Conservation (phyloP, 2,797 vertebrate species). For the Cynodonichthys magdalenae region DNA sequence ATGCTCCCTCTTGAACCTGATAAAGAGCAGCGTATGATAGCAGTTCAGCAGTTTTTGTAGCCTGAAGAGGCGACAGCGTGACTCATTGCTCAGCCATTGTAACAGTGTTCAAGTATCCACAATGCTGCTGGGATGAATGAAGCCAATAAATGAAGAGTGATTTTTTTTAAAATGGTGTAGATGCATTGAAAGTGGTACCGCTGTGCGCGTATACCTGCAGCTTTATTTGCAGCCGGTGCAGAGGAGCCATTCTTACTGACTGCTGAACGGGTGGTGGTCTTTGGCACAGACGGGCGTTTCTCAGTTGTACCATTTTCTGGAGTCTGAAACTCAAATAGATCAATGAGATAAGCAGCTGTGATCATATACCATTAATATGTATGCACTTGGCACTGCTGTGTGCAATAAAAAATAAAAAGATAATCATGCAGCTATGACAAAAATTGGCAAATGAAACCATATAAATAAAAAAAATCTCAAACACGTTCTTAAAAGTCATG, state of each 20-base stretch:
- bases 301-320: constrained; percentile 77
- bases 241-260: constrained; percentile 76
- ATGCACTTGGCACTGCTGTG: not conserved
- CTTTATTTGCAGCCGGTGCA: constrained; percentile 54
- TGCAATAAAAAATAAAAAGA: not conserved
- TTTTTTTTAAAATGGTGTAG: not conserved
- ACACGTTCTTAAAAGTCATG: constrained; percentile 1
- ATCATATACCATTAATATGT: not conserved
- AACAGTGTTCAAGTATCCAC: constrained; percentile 18
- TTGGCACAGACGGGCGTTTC: constrained; percentile 83
- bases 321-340: constrained; percentile 60
- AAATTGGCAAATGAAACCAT: constrained; percentile 8
- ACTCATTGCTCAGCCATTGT: constrained; percentile 36
- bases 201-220: constrained; percentile 50
- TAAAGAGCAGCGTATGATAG: constrained; percentile 52
- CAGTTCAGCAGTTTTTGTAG: constrained; percentile 35
- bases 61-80: constrained; percentile 41
- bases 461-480: constrained; percentile 5
- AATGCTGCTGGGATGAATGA: not conserved
- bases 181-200: not conserved
- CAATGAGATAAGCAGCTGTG: constrained; percentile 14
- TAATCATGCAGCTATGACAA: constrained; percentile 2
- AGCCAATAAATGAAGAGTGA: not conserved
- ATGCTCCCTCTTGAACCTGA: constrained; percentile 28
- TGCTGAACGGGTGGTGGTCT: constrained; percentile 69